Conservation (phyloP, 2,797 vertebrate genomes). For the Chiroxiphia lanceolata region DNA sequence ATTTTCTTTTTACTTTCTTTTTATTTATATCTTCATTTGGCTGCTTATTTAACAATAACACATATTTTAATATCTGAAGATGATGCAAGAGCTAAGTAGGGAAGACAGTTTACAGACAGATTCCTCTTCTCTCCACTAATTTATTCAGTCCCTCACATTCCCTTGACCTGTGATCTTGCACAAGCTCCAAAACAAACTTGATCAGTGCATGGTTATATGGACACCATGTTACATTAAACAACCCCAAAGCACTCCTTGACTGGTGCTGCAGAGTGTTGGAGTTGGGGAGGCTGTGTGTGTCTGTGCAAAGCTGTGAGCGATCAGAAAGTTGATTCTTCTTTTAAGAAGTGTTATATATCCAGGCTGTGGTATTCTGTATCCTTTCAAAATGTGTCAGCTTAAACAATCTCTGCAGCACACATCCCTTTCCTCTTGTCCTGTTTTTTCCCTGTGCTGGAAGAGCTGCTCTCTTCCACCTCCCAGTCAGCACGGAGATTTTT, state of each 20-base stretch:
- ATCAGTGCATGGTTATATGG: fast-evolving
- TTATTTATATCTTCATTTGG: neutral
- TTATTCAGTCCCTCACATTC: neutral
- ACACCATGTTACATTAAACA: neutral
- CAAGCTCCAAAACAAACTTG: neutral
- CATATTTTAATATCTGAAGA: neutral
- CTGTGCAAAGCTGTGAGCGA: neutral
- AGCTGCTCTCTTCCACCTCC: neutral
- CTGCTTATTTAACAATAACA: neutral
- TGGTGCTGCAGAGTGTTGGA: neutral
- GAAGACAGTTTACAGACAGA: neutral
- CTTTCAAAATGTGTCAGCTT: neutral
- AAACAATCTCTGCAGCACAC: neutral
- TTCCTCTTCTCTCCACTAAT: neutral
- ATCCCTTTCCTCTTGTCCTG: neutral
- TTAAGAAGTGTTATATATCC: slow-evolving; percentile 19
- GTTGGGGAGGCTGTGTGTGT: neutral
- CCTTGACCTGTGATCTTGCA: neutral
- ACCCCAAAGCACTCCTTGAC: neutral
- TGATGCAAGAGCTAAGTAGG: neutral
- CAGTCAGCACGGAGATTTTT: neutral
- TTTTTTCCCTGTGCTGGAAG: neutral
- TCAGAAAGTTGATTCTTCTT: slow-evolving; percentile 23
- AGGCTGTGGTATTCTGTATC: slow-evolving; percentile 1
- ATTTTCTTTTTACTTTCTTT: neutral